Conservation (phyloP, 1,140 invertebrate genomes). For the Zaprionus kolodkinae region DNA sequence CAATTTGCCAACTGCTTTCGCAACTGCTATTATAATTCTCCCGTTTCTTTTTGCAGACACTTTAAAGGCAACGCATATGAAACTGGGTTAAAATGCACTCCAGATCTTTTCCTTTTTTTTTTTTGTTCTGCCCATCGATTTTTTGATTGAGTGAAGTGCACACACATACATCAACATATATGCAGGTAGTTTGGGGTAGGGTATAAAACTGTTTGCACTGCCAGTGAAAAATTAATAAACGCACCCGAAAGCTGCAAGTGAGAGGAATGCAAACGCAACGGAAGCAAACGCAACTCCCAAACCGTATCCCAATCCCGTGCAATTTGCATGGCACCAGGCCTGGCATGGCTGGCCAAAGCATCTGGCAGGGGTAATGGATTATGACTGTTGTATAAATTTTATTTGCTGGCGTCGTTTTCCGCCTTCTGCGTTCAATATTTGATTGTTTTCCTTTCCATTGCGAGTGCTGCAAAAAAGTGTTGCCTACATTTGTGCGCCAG, state of each 20-base stretch:
- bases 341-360: conserved; percentile 20
- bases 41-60: conserved; percentile 28
- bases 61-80: conserved; percentile 50
- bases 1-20: conserved; percentile 21
- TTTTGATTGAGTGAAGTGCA: background rate
- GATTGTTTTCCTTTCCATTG: conserved; percentile 65
- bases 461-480: conserved; percentile 40
- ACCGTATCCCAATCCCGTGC: conserved; percentile 17
- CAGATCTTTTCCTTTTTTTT: background rate
- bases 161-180: background rate
- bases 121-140: background rate
- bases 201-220: conserved; percentile 31
- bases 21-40: background rate
- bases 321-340: conserved; percentile 16
- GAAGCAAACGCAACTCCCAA: conserved; percentile 8
- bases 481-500: conserved; percentile 35
- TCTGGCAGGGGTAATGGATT: conserved; percentile 74
- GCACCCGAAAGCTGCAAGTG: conserved; percentile 22
- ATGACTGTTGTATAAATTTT: conserved; percentile 64
- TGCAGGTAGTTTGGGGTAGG: background rate
- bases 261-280: background rate
- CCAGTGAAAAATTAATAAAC: conserved; percentile 69
- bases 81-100: conserved; percentile 67
- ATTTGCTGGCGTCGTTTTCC: conserved; percentile 46
- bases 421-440: conserved; percentile 56